Percentiles rank a stretch among this genome's conserved stretches.
Evolutionary conservation across 2,888 invertebrate genomes (phyloP).

Genomic region (Hartigia nigra): DNA sequence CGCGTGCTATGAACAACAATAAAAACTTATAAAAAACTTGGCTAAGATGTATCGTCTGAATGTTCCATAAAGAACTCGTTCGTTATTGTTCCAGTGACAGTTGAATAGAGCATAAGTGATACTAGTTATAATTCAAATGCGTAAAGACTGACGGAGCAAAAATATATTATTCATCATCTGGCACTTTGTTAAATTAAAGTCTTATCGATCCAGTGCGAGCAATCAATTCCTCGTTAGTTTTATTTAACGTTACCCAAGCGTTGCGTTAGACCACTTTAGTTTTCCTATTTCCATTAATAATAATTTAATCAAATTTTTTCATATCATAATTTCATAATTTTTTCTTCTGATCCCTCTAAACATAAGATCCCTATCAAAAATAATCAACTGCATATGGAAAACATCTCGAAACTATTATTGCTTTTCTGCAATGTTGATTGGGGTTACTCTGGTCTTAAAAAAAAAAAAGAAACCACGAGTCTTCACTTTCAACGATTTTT

Average conservation of each 20-base stretch:
- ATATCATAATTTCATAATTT: no score
- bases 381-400: no score
- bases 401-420: no score
- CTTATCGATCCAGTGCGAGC: background rate
- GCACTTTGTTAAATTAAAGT: background rate
- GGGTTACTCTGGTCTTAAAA: no score
- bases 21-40: background rate
- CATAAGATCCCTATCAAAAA: no score
- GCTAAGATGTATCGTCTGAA: background rate
- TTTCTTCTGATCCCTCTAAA: no score
- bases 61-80: background rate
- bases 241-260: background rate
- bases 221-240: conserved; percentile 1
- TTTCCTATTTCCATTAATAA: background rate
- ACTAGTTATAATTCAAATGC: background rate
- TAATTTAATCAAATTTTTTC: no score
- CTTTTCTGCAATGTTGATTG: no score
- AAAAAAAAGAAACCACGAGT: no score
- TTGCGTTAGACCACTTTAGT: background rate
- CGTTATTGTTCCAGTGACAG: background rate
- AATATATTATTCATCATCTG: background rate
- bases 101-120: background rate
- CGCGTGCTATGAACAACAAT: background rate
- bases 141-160: background rate
- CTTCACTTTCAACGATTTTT: background rate